Evolutionary conservation across 2,797 vertebrate species (phyloP), one percentile per base, ranked within the genome.

Genomic region (Labroides dimidiatus): DNA sequence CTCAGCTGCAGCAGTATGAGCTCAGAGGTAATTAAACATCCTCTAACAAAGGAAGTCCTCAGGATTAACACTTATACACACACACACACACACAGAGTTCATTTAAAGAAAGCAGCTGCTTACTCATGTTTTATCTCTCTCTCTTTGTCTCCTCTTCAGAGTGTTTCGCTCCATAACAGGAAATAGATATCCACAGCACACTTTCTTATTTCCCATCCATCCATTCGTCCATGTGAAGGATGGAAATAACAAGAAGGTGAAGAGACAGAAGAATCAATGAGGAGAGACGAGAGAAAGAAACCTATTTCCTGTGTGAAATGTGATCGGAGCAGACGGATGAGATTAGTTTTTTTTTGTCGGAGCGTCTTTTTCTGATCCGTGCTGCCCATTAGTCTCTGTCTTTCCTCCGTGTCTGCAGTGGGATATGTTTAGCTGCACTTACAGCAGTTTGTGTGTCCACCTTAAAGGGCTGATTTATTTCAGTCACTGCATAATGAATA

Each of bases 241-340:
- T 64, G 75, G 81, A 82, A 82, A 76, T 68, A 80, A 72, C 60
- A 69, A 75, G 51, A 68, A 64, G 69, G 75, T 76, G 68, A 79
- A 74, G 58, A 64, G 75, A 78, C 55, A 76, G 75, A 72, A 24
- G 64, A 81, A 88, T 84, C 80, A 48, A 82, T 85, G 82, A 64
- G 55, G 76, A 54, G 54, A 63, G 76, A 77, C 63, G 66, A 84
- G 74, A 55, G 71, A 75, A 69, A 73, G 75, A 87, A 88, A 84
- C 64, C 76, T 69, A 85, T 89, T 87, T 89, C 84, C 81, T 78
- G 68, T 69, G 77, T 84, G 88, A 83, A 82, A 87, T 73, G 54
- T 69, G 84, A 90, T 78, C 82, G 63, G 78, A 27, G 64, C 65
- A 68, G 87, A 87, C 75, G 67, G 85, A 87, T 82, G 78, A 84